Evolutionary conservation across 2,888 invertebrate genomes (phyloP).

Genomic region (Mantis religiosa): DNA sequence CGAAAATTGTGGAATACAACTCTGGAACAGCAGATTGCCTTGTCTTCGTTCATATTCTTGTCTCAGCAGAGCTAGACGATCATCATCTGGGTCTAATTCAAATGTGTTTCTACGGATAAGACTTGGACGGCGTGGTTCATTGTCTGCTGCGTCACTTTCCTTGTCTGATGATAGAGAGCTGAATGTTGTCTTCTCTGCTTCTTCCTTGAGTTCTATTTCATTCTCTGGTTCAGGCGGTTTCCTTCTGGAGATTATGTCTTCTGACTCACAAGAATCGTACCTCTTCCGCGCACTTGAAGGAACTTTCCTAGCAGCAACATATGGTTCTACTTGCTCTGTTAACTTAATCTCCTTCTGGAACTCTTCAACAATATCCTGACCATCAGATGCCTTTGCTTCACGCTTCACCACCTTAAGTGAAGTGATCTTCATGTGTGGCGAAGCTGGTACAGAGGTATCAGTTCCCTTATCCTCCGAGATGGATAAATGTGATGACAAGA

Average conservation of each 20-base stretch:
- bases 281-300: conserved; percentile 31
- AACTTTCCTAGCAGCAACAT: conserved; percentile 24
- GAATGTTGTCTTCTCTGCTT: background rate
- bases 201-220: background rate
- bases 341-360: conserved; percentile 41
- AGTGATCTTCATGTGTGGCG: background rate
- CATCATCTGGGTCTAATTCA: conserved; percentile 46
- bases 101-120: conserved; percentile 47
- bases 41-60: conserved; percentile 57
- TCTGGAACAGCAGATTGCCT: conserved; percentile 56
- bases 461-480: background rate
- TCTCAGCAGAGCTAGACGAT: conserved; percentile 44
- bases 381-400: conserved; percentile 32
- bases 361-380: conserved; percentile 39
- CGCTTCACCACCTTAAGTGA: conserved; percentile 11
- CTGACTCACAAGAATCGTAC: conserved; percentile 15
- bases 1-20: conserved; percentile 59
- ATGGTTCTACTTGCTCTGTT: conserved; percentile 39
- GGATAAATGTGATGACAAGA: conserved; percentile 30
- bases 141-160: background rate
- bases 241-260: background rate
- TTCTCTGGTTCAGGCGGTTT: background rate
- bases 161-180: background rate
- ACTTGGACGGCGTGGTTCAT: conserved; percentile 8
- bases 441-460: background rate